phyloP scores from a whole-genome alignment of 2,888 invertebrate genomes.

The Cheilosia impressa region DNA sequence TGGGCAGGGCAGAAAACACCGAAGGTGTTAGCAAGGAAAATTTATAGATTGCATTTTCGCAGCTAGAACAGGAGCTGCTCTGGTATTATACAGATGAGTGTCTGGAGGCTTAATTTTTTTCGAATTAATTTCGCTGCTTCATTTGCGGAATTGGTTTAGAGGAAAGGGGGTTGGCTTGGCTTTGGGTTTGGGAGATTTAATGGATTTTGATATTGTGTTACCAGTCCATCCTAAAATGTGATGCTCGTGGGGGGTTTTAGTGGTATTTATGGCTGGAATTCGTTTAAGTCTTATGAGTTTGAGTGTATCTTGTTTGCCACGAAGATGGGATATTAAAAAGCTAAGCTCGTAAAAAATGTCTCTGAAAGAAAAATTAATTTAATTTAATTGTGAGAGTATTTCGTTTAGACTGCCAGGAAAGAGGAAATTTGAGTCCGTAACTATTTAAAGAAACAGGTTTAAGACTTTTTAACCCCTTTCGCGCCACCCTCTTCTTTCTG shows the following conservation, averaged over 20 bases:
- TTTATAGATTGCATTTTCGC: slow-evolving; percentile 68
- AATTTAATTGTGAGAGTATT: neutral
- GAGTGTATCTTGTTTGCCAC: slow-evolving; percentile 29
- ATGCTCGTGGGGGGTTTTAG: slow-evolving; percentile 61
- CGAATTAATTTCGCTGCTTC: slow-evolving; percentile 43
- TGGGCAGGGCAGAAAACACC: neutral
- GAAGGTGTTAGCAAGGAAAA: slow-evolving; percentile 53
- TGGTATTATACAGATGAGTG: slow-evolving; percentile 42
- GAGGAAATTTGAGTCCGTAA: too few species aligned
- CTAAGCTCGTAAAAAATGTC: neutral
- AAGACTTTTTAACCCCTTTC: too few species aligned
- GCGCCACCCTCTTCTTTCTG: too few species aligned
- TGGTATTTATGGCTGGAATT: slow-evolving; percentile 49
- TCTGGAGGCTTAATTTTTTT: slow-evolving; percentile 43
- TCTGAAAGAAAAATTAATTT: neutral
- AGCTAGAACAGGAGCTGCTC: slow-evolving; percentile 30
- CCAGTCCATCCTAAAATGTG: slow-evolving; percentile 30
- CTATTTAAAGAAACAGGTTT: too few species aligned
- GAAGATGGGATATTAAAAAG: slow-evolving; percentile 22
- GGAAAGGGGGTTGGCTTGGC: slow-evolving; percentile 4
- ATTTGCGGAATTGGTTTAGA: slow-evolving; percentile 60
- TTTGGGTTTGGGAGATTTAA: slow-evolving; percentile 49
- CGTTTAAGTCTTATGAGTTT: slow-evolving; percentile 33
- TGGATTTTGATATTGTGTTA: slow-evolving; percentile 58
- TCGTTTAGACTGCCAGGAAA: neutral